A percentile compares a stretch with the other conserved stretches of the same genome.
phyloP scores from a whole-genome alignment of 2,888 invertebrate genomes.

The Hydrotaea diabolus region DNA sequence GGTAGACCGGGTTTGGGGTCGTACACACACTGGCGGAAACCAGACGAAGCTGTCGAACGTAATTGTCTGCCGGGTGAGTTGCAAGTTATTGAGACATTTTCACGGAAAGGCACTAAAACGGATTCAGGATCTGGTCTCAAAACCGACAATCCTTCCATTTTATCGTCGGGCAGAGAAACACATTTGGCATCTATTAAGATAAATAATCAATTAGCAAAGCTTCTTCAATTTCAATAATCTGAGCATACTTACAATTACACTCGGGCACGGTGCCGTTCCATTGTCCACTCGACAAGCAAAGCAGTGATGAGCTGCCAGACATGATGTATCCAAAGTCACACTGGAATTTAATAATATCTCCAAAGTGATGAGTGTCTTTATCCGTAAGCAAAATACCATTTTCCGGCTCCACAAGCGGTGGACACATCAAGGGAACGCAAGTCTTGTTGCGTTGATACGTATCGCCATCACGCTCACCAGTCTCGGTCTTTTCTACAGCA shows the following conservation, averaged over 20 bases:
- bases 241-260: conserved; percentile 90
- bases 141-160: conserved; percentile 91
- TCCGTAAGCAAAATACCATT: conserved; percentile 92
- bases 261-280: conserved; percentile 97
- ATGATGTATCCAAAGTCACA: conserved; percentile 97
- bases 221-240: background rate
- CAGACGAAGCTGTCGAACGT: conserved; percentile 90
- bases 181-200: conserved; percentile 89
- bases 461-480: conserved; percentile 93
- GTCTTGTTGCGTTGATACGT: conserved; percentile 95
- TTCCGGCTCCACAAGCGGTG: conserved; percentile 88
- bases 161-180: conserved; percentile 93
- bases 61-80: conserved; percentile 88
- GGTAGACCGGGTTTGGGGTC: conserved; percentile 95
- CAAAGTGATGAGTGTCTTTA: conserved; percentile 91
- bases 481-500: conserved; percentile 89
- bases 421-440: conserved; percentile 96
- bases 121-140: conserved; percentile 90
- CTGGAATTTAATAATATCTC: conserved; percentile 93
- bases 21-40: conserved; percentile 96
- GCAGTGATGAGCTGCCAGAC: conserved; percentile 91
- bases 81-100: conserved; percentile 93
- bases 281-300: conserved; percentile 93
- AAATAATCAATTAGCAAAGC: background rate
- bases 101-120: conserved; percentile 92